phyloP scores from a whole-genome alignment of 2,888 invertebrate genomes.

The Miltochrista miniata region DNA sequence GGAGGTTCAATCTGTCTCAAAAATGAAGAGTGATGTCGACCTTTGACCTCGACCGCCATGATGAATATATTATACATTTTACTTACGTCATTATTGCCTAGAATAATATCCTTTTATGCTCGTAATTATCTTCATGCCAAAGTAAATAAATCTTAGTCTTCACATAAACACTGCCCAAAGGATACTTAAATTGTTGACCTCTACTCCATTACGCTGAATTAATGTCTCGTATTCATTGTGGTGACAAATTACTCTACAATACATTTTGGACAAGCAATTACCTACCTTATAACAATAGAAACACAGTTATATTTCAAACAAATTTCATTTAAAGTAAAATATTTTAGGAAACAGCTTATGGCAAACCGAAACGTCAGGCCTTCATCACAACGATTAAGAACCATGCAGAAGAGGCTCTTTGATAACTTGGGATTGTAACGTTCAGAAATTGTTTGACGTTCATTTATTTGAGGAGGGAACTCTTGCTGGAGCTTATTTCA shows the following conservation, averaged over 20 bases:
- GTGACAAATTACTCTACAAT: conserved; percentile 25
- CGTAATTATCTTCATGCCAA: conserved; percentile 1
- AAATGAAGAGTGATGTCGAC: no score
- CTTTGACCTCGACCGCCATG: no score
- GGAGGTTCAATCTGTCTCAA: no score
- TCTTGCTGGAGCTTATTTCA: background rate
- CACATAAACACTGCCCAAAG: conserved; percentile 9
- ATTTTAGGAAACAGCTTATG: conserved; percentile 10
- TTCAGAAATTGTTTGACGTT: background rate
- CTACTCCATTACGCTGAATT: conserved; percentile 17
- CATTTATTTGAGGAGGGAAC: no score
- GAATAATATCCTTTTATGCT: background rate
- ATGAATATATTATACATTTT: no score
- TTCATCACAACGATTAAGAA: conserved; percentile 13
- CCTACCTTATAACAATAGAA: accelerated
- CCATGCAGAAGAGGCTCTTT: conserved; percentile 5
- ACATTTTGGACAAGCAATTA: conserved; percentile 1
- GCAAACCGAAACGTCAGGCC: conserved; percentile 7
- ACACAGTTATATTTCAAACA: conserved; percentile 4
- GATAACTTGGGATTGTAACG: background rate
- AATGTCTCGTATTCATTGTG: conserved; percentile 24
- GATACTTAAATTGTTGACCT: conserved; percentile 20
- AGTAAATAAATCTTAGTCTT: conserved; percentile 11
- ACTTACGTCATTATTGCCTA: no score
- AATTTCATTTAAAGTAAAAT: background rate